A percentile compares a stretch with the other conserved stretches of the same genome.
Conservation (phyloP, 2,888 invertebrate species). For the Leucozona laternaria region DNA sequence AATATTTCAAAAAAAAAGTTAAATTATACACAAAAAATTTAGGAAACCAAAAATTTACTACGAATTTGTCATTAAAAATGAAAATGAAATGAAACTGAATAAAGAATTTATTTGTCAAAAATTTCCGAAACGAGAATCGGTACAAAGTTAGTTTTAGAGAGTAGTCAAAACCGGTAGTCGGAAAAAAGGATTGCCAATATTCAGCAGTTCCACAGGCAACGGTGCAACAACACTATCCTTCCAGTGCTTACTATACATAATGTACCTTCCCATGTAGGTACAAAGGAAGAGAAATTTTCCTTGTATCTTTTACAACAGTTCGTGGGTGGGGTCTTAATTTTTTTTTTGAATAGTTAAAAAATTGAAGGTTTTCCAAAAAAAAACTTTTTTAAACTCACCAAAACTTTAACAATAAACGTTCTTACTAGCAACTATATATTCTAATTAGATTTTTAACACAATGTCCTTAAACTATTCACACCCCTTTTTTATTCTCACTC, state of each 20-base stretch:
- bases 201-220: constrained; percentile 42
- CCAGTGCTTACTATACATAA: constrained; percentile 63
- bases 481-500: constrained; percentile 34
- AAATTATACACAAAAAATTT: constrained; percentile 61
- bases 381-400: constrained; percentile 33
- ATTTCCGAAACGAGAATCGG: constrained; percentile 12
- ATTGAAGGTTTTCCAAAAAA: neutral
- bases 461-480: constrained; percentile 34
- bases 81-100: constrained; percentile 38
- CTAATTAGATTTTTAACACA: constrained; percentile 29
- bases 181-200: constrained; percentile 54
- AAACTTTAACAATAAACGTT: constrained; percentile 22
- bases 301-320: constrained; percentile 60
- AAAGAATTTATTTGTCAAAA: constrained; percentile 28
- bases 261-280: constrained; percentile 46
- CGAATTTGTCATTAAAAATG: constrained; percentile 45
- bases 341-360: constrained; percentile 6
- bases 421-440: constrained; percentile 12
- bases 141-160: constrained; percentile 36
- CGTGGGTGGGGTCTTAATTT: constrained; percentile 66
- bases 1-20: constrained; percentile 26
- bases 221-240: constrained; percentile 65
- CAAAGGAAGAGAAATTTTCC: constrained; percentile 55
- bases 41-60: constrained; percentile 34
- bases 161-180: constrained; percentile 38